Base-by-base conservation (phyloP, 2,113 vertebrate species). In the Fulica atra region DNA sequence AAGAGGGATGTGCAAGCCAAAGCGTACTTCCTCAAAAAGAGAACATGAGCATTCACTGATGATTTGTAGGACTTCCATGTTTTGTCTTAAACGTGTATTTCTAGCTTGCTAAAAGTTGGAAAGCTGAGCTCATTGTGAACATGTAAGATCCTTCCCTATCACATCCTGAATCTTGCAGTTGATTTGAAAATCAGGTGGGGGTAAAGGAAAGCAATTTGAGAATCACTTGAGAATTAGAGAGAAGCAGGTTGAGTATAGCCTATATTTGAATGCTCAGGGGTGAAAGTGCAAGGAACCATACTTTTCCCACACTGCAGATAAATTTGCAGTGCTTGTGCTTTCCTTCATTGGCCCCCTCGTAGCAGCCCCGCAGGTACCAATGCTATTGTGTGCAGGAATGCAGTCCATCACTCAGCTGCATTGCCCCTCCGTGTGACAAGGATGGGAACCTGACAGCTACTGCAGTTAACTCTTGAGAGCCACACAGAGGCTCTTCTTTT, bases 51-150 rank as follows among this genome's bases (percentile, higher is more conserved):
- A 95, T 95, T 97, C 94, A 96, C 96, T 69, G 92, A 93, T 88
- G 73, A 89, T 96, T 95, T 90, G 95, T 97, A 97, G 95, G 95
- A 98, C 93, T 98, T 98, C 98, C 97, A 98, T 89, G 96, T 97
- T 98, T 98, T 98, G 98, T 98, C 95, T 97, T 95, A 89, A 93
- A 95, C 74, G 86, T 20, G 26, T 96, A 96, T 97, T 98, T 98
- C 97, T 94, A 96, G 96, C 88, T 94, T 96, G 66, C 77, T 91
- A 69, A 88, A 96, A 95, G 76, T 71, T 97, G 97, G 93, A 96
- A 97, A 97, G 95, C 95, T 94, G 81, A 96, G 71, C 81, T 97
- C 92, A 95, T 81, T 92, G 96, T 96, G 86, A 96, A 96, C 90
- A 84, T 96, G 97, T 95, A 86, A 87, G 96, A 96, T 96, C 87